Evolutionary conservation across 1,140 invertebrate species (phyloP).

Genomic region (Papilio helenus): DNA sequence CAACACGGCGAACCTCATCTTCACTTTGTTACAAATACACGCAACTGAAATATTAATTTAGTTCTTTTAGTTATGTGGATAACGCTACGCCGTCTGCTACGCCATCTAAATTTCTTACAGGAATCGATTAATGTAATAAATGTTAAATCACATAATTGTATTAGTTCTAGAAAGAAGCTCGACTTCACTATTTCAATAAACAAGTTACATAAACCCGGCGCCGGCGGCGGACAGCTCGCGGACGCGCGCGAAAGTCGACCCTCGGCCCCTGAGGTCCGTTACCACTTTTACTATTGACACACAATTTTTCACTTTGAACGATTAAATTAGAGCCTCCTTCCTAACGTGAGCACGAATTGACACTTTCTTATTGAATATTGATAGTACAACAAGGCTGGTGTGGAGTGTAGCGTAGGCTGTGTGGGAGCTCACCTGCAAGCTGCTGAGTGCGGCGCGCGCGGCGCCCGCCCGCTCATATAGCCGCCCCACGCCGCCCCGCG

Average conservation of each 20-base stretch:
- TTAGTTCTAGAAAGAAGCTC: conserved; percentile 35
- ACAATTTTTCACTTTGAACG: conserved; percentile 33
- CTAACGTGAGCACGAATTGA: neutral
- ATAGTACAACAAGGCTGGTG: neutral
- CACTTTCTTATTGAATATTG: conserved; percentile 13
- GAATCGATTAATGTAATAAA: neutral
- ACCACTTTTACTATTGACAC: conserved; percentile 44
- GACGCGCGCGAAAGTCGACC: neutral
- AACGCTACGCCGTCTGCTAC: neutral
- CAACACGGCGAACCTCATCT: conserved; percentile 76
- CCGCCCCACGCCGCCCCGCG: conserved; percentile 43
- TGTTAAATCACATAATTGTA: neutral
- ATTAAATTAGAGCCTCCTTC: conserved; percentile 23
- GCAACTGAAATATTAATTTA: conserved; percentile 10
- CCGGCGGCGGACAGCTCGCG: conserved; percentile 8
- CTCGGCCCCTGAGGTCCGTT: neutral
- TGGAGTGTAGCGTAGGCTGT: neutral
- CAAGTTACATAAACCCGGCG: conserved; percentile 52
- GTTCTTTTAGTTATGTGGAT: neutral
- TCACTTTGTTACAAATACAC: conserved; percentile 13
- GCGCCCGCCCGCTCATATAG: conserved; percentile 59
- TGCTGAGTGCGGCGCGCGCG: conserved; percentile 72
- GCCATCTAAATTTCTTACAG: neutral
- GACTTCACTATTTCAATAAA: conserved; percentile 45
- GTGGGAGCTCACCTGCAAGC: conserved; percentile 60